Percentiles rank a stretch among this genome's conserved stretches.
These are phyloP conservation scores for Eurois occulta DNA, from an alignment of 2,888 invertebrate genomes.

Conservation along the genomic window DNA sequence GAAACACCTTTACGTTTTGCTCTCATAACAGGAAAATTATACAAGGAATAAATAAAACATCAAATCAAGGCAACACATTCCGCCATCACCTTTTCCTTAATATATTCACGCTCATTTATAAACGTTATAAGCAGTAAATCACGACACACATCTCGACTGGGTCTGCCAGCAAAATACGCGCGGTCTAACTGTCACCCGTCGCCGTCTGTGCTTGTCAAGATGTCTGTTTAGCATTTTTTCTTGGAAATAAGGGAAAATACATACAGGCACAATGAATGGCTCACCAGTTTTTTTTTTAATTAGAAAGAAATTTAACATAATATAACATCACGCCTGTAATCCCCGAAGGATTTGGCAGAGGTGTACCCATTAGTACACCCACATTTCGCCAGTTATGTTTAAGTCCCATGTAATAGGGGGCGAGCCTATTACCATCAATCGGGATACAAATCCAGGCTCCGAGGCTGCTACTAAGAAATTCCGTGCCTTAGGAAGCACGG, in stretches of 20 bases:
- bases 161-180: slow-evolving; percentile 46
- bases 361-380: too few relatives aligned
- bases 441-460: too few relatives aligned
- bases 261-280: neutral
- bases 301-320: neutral
- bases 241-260: slow-evolving; percentile 36
- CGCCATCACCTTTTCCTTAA: slow-evolving; percentile 36
- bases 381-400: too few relatives aligned
- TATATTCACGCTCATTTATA: slow-evolving; percentile 46
- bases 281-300: neutral
- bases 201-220: slow-evolving; percentile 52
- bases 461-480: too few relatives aligned
- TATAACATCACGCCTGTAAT: too few relatives aligned
- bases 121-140: slow-evolving; percentile 60
- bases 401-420: too few relatives aligned
- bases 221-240: slow-evolving; percentile 65
- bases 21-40: slow-evolving; percentile 7
- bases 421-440: too few relatives aligned
- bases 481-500: too few relatives aligned
- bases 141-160: slow-evolving; percentile 26
- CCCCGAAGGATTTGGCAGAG: too few relatives aligned
- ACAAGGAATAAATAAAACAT: slow-evolving; percentile 26
- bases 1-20: neutral
- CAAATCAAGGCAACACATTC: slow-evolving; percentile 31
- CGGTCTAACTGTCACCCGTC: slow-evolving; percentile 33